These are phyloP conservation scores for Lomographa bimaculata DNA, from an alignment of 2,888 invertebrate species.

Conservation along the genomic window DNA sequence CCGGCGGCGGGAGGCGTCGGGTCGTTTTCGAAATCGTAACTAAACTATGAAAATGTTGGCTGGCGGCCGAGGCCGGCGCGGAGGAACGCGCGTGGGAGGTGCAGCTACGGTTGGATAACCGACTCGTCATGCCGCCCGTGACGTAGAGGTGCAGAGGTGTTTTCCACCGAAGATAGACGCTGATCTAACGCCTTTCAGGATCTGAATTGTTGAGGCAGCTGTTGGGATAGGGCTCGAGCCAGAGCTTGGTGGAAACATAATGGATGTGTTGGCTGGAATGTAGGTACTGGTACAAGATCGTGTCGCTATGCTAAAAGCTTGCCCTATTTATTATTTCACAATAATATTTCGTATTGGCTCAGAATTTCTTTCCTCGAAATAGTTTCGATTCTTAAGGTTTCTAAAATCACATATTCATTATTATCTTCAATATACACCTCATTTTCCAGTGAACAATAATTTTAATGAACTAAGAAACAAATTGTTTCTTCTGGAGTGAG, in stretches of 20 bases:
- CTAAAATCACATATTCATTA: too few relatives aligned
- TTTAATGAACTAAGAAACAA: too few relatives aligned
- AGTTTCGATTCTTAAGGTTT: too few relatives aligned
- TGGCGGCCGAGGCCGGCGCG: conserved; percentile 72
- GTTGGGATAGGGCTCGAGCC: conserved; percentile 40
- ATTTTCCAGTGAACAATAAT: too few relatives aligned
- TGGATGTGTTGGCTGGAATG: conserved; percentile 1
- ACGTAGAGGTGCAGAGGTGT: conserved; percentile 80
- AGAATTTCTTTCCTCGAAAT: too few relatives aligned
- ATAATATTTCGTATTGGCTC: too few relatives aligned
- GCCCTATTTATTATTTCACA: too few relatives aligned
- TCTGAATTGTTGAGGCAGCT: conserved; percentile 36
- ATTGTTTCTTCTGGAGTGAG: too few relatives aligned
- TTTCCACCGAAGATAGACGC: conserved; percentile 76
- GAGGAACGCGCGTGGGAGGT: conserved; percentile 74
- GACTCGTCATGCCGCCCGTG: conserved; percentile 63
- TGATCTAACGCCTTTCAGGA: conserved; percentile 55
- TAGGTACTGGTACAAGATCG: too few relatives aligned
- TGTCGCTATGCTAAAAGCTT: too few relatives aligned
- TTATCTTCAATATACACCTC: too few relatives aligned
- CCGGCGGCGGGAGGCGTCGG: conserved; percentile 83
- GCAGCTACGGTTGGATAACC: conserved; percentile 72
- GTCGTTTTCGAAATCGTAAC: conserved; percentile 84
- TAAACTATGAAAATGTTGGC: conserved; percentile 82
- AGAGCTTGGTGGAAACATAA: conserved; percentile 6